Base-by-base conservation (phyloP, 2,888 invertebrate genomes). In the Dione juno region DNA sequence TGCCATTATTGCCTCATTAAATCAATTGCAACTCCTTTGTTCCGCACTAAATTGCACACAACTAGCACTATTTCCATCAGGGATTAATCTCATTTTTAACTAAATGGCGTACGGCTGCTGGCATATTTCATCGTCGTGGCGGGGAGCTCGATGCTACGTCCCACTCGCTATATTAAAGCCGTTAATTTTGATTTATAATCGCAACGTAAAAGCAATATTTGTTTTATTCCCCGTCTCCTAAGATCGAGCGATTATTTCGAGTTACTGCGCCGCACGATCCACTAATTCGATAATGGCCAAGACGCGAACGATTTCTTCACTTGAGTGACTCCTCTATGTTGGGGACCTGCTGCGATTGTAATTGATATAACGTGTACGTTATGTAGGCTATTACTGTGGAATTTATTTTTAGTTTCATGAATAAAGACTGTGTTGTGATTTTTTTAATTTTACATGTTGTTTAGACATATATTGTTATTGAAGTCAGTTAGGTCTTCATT, bases 141-240 rank as follows among this genome's bases (percentile, higher is more conserved):
- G 82, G 90, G 91, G 87, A 87, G 90, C 92, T 92, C 89, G 90
- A 87, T 85, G 84, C 88, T 84, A 83, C 86, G 89, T 83, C 86
- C 84, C 81, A 84, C 85, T 81, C 82, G 92, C 91, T 89, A 92
- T 93, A 92, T 93, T 93, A 92, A 92, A 86, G 93, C 90, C 89
- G 92, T 93, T 93, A 93, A 93, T 93, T 92, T 93, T 93, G 92
- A 92, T 93, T 93, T 93, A 93, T 91, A 92, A 92, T 92, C 89
- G 84, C 85, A 82, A 86, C 87, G 90, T 89, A 90, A 89, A 90
- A 92, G 92, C 92, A 92, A 93, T 93, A 93, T 92, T 92, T 92
- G 92, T 92, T 93, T 92, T 93, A 92, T 92, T 92, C 82, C 81
- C 83, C 84, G 86, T 85, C 86, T 85, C 84, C 82, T 77, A 85